These are phyloP conservation scores for Macroramphosus scolopax DNA, from an alignment of 2,797 vertebrate species.

Conservation along the genomic window DNA sequence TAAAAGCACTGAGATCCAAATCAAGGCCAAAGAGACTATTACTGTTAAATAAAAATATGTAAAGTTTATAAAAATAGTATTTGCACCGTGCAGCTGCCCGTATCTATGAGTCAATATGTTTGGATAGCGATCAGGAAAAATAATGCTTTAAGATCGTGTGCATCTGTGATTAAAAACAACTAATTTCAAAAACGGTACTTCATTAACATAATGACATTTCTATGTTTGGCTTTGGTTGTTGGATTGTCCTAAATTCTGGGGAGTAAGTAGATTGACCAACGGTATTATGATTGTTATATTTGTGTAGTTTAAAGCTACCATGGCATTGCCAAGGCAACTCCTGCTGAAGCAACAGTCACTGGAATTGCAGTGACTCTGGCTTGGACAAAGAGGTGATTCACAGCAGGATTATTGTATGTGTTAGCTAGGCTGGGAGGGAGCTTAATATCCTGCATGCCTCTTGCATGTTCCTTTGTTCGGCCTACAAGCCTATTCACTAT, in stretches of 20 bases:
- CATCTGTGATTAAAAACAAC: background rate
- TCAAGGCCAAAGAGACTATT: conserved; percentile 2
- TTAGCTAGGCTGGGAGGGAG: conserved; percentile 55
- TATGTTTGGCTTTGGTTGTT: too few species aligned
- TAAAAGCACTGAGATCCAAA: background rate
- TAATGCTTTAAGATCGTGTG: background rate
- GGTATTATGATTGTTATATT: conserved; percentile 19
- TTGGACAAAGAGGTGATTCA: conserved; percentile 76
- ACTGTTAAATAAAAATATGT: conserved; percentile 2
- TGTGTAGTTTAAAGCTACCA: conserved; percentile 45
- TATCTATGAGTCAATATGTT: background rate
- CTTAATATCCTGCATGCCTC: conserved; percentile 65
- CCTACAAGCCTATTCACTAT: conserved; percentile 49
- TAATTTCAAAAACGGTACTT: too few species aligned
- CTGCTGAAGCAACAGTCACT: conserved; percentile 49
- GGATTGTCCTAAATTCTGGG: conserved; percentile 2
- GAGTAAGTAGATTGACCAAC: conserved; percentile 17
- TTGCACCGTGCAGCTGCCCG: background rate
- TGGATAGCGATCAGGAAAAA: background rate
- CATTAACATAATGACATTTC: too few species aligned
- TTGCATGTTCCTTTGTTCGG: conserved; percentile 62
- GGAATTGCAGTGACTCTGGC: conserved; percentile 55
- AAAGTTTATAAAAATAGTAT: too few species aligned
- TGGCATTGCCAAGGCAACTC: conserved; percentile 65
- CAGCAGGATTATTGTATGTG: conserved; percentile 73